A percentile compares a stretch with the other conserved stretches of the same genome.
These are phyloP conservation scores for Sinelater perroti DNA, from an alignment of 2,888 invertebrate species.

Conservation along the genomic window DNA sequence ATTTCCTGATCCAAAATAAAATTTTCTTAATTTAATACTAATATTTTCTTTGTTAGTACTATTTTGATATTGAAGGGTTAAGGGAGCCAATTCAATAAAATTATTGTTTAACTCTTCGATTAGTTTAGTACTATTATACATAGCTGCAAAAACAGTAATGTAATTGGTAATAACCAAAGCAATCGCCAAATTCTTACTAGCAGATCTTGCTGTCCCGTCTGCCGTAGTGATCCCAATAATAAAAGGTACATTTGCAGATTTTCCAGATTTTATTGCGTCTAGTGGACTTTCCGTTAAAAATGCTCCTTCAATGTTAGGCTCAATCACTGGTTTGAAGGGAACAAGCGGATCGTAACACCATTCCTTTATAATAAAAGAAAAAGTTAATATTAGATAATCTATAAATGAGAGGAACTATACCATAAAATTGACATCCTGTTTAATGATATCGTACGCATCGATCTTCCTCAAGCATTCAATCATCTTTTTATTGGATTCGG, in stretches of 20 bases:
- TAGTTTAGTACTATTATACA: constrained; percentile 52
- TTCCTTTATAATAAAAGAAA: too few relatives aligned
- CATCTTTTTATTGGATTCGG: constrained; percentile 61
- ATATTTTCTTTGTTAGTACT: constrained; percentile 50
- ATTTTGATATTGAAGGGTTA: constrained; percentile 60
- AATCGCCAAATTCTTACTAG: constrained; percentile 61
- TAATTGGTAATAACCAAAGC: neutral
- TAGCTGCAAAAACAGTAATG: constrained; percentile 38
- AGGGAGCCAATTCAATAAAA: constrained; percentile 59
- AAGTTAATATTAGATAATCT: too few relatives aligned
- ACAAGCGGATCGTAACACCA: constrained; percentile 84
- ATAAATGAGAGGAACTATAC: too few relatives aligned
- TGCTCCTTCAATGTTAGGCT: constrained; percentile 72
- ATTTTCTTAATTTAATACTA: constrained; percentile 58
- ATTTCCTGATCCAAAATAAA: constrained; percentile 59
- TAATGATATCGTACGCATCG: constrained; percentile 70
- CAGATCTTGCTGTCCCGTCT: constrained; percentile 75
- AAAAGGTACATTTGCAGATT: constrained; percentile 69
- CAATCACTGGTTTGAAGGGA: constrained; percentile 80
- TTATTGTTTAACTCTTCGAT: constrained; percentile 58
- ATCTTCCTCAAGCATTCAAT: constrained; percentile 70
- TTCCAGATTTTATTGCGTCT: constrained; percentile 61
- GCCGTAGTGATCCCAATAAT: constrained; percentile 77
- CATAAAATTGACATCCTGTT: neutral
- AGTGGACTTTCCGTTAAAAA: constrained; percentile 74